These are phyloP conservation scores for Brachionus rubens DNA, from an alignment of 1,140 invertebrate genomes.

Conservation along the genomic window DNA sequence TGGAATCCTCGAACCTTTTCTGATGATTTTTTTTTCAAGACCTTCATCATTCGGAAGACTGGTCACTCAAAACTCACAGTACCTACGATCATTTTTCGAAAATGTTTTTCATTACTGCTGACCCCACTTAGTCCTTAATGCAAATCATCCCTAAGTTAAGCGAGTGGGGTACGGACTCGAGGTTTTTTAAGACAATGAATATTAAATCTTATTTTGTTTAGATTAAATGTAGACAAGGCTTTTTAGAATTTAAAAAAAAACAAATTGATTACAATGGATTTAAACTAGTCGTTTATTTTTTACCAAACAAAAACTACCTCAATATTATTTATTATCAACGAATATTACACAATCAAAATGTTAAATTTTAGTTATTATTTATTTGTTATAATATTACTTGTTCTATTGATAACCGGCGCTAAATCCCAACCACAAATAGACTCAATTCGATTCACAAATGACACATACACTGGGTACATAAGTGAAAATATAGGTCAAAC, in stretches of 20 bases:
- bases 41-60: no score
- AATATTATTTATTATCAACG: not conserved
- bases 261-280: not conserved
- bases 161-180: no score
- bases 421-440: not conserved
- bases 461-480: slow-evolving; percentile 17
- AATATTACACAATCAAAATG: not conserved
- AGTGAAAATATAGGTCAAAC: slow-evolving; percentile 31
- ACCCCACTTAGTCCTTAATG: no score
- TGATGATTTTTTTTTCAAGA: no score
- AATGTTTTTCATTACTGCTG: no score
- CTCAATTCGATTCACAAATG: slow-evolving; percentile 4
- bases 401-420: not conserved
- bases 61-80: no score
- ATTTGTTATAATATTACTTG: not conserved
- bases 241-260: not conserved
- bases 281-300: slow-evolving; percentile 10
- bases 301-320: not conserved
- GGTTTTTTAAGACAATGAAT: not conserved
- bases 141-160: no score
- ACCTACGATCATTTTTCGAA: no score
- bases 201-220: not conserved
- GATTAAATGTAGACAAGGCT: slow-evolving; percentile 18
- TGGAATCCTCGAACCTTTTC: no score
- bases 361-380: not conserved